Percentiles rank a stretch among this genome's conserved stretches.
Conservation (phyloP, 2,888 invertebrate genomes). For the Stenodema calcarata region DNA sequence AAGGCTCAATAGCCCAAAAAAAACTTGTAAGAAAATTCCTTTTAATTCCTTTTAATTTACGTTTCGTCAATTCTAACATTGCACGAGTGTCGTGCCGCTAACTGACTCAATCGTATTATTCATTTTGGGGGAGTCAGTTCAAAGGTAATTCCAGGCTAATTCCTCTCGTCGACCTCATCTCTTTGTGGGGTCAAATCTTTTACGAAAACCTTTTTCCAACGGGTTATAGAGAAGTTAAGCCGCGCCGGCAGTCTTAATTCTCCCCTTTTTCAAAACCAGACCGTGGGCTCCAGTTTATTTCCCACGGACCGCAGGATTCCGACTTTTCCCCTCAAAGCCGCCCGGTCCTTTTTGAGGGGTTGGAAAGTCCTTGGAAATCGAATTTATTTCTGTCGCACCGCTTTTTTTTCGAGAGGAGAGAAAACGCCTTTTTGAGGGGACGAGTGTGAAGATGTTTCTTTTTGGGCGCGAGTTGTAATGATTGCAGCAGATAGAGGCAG, state of each 20-base stretch:
- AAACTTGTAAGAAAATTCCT: too few species aligned
- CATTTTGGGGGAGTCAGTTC: neutral
- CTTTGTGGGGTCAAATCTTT: neutral
- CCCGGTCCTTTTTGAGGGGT: neutral
- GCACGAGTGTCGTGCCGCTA: too few species aligned
- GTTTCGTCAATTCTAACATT: too few species aligned
- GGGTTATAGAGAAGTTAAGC: neutral
- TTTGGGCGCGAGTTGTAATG: neutral
- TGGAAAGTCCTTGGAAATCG: neutral
- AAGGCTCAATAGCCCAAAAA: too few species aligned
- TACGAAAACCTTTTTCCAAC: neutral
- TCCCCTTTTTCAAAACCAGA: neutral
- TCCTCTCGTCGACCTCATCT: neutral
- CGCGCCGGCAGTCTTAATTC: neutral
- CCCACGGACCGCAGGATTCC: neutral
- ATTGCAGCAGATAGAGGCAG: too few species aligned
- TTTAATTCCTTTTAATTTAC: too few species aligned
- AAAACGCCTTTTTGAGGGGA: neutral
- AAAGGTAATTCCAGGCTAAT: neutral
- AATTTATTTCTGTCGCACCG: neutral
- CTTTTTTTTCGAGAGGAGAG: neutral
- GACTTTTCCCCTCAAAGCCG: neutral
- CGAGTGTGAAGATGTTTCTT: neutral
- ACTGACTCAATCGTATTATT: too few species aligned
- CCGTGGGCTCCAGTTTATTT: neutral